These are phyloP conservation scores for Pterocles orientalis DNA, from an alignment of 2,113 vertebrate species.

Conservation along the genomic window DNA sequence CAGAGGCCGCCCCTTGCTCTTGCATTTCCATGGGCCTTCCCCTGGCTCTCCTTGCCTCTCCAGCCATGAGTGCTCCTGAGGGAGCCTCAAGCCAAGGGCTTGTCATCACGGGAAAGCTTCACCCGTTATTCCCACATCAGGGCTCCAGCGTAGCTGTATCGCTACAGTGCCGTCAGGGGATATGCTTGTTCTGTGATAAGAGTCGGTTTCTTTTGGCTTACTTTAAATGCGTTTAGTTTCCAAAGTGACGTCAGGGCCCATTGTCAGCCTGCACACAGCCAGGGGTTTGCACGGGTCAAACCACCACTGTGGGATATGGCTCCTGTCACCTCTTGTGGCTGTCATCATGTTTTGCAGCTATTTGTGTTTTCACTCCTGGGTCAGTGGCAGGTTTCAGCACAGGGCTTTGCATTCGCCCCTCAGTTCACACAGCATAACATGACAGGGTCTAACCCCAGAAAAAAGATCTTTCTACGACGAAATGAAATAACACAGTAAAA, in stretches of 20 bases:
- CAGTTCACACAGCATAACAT: neutral
- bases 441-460: neutral
- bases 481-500: neutral
- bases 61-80: neutral
- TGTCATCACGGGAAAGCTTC: neutral
- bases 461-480: neutral
- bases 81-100: neutral
- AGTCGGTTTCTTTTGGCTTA: neutral
- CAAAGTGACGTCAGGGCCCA: neutral
- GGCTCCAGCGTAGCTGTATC: neutral
- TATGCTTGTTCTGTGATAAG: neutral
- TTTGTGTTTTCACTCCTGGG: neutral
- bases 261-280: neutral
- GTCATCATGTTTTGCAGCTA: neutral
- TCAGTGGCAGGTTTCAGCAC: neutral
- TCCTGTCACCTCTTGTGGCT: rapidly evolving
- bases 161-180: neutral
- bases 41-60: neutral
- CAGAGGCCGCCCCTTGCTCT: neutral
- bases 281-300: rapidly evolving
- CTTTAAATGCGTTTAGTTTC: neutral
- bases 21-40: neutral
- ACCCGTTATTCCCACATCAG: neutral
- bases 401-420: rapidly evolving
- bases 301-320: neutral